These are phyloP conservation scores for Drosophila sulfurigaster DNA, from an alignment of 1,140 invertebrate genomes.

Conservation along the genomic window DNA sequence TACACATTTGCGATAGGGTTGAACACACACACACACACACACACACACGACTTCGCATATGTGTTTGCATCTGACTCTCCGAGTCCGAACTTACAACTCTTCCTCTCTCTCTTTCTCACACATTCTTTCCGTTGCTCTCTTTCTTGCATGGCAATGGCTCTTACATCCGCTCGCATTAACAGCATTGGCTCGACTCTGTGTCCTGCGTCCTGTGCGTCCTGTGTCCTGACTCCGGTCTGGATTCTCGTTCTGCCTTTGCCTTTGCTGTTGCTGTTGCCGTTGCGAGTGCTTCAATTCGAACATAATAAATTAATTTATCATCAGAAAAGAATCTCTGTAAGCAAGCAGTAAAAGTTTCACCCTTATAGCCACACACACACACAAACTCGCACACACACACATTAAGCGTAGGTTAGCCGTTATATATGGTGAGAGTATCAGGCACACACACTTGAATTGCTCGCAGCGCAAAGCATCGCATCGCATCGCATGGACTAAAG, in stretches of 20 bases:
- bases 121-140: not conserved
- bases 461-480: constrained; percentile 25
- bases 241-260: constrained; percentile 32
- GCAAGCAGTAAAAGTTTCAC: constrained; percentile 80
- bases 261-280: not conserved
- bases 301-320: constrained; percentile 84
- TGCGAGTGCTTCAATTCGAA: constrained; percentile 78
- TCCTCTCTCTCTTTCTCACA: not conserved
- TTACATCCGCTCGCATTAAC: constrained; percentile 58
- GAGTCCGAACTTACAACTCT: constrained; percentile 28
- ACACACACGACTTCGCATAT: not conserved
- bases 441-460: constrained; percentile 66
- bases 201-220: not conserved
- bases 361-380: constrained; percentile 50
- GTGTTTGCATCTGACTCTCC: constrained; percentile 21
- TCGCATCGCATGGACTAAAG: constrained; percentile 38
- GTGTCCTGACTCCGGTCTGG: constrained; percentile 28
- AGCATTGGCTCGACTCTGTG: constrained; percentile 41
- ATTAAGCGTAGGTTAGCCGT: constrained; percentile 18
- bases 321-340: constrained; percentile 82
- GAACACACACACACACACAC: constrained; percentile 34
- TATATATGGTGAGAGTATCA: constrained; percentile 40
- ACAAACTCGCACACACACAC: constrained; percentile 12
- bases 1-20: constrained; percentile 51
- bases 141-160: constrained; percentile 37